Base-by-base conservation (phyloP, 2,797 vertebrate genomes). In the Hippocampus kuda region DNA sequence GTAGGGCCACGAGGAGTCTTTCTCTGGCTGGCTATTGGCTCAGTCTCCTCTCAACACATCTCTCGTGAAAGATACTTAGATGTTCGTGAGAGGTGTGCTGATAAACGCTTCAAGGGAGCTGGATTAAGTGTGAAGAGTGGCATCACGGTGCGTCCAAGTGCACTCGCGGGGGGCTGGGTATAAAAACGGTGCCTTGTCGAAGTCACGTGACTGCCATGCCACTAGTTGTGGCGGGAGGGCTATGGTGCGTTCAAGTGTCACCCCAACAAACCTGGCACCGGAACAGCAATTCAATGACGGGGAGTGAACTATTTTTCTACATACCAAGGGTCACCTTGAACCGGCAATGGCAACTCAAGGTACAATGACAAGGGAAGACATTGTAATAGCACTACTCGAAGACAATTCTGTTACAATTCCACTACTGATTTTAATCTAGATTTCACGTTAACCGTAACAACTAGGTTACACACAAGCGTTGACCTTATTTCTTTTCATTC, bases 11-110 rank as follows among this genome's bases (percentile, higher is more conserved):
- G 34, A 24, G 41, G 34, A 38, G 44, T 8, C 61, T 6, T 18
- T n/a, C 46, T 70, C 68, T 70, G 65, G 64, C 22, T 56, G 67
- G 0, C 69, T 81, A 87, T 85, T 85, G 84, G 84, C 72, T 82
- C 8, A 11, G 34, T 15, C 60, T 5, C 53, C 34, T 38, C 66
- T 41, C 51, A 67, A n/a, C 53, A 67, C 51, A 57, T 66, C 66
- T 44, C 51, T 26, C 41, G 48, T 34, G 9, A 53, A 51, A 67
- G 15, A 65, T 11, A 48, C 63, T n/a, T 18, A 9, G 7, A 49
- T 27, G 42, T 54, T 9, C 48, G 70, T 75, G 80, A 84, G 77
- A 10, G 57, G 75, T 66, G 59, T 73, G 74, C 67, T 41, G 72
- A 83, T 79, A 69, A 60, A 18, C n/a, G 11, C 24, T 69, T 30